A percentile compares a stretch with the other conserved stretches of the same genome.
These are phyloP conservation scores for Zingel zingel DNA, from an alignment of 2,113 vertebrate genomes.

Conservation along the genomic window DNA sequence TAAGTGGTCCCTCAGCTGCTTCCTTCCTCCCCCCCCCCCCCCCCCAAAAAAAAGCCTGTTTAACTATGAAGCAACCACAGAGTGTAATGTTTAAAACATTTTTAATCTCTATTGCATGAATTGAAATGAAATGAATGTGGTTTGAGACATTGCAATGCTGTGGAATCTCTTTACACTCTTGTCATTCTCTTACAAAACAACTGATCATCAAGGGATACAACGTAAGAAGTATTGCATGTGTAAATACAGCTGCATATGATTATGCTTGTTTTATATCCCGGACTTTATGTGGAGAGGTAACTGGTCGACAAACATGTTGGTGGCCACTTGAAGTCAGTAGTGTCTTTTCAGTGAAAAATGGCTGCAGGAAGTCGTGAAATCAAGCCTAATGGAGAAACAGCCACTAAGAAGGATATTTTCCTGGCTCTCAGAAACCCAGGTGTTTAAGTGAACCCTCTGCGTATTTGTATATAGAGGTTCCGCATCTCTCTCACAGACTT, in stretches of 20 bases:
- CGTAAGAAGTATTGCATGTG: not conserved
- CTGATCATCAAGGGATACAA: slow-evolving; percentile 1
- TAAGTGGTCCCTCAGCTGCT: slow-evolving; percentile 76
- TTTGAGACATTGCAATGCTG: slow-evolving; percentile 15
- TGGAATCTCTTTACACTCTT: slow-evolving; percentile 14
- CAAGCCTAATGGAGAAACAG: slow-evolving; percentile 63
- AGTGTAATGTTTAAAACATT: slow-evolving; percentile 65
- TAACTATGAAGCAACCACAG: slow-evolving; percentile 54
- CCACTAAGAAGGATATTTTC: slow-evolving; percentile 14
- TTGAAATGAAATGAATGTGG: slow-evolving; percentile 35
- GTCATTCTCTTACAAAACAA: not conserved
- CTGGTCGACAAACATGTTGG: slow-evolving; percentile 1
- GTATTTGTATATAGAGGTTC: slow-evolving; percentile 25
- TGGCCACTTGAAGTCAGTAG: slow-evolving; percentile 31
- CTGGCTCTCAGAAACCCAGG: slow-evolving; percentile 37
- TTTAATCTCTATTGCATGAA: slow-evolving; percentile 54
- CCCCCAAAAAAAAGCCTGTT: slow-evolving; percentile 47
- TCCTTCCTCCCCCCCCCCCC: slow-evolving; percentile 42
- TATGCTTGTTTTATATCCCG: not conserved
- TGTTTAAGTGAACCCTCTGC: slow-evolving; percentile 27
- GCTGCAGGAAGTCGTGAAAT: slow-evolving; percentile 51
- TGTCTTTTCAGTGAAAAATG: slow-evolving; percentile 35
- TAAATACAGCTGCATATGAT: not conserved
- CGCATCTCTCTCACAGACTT: slow-evolving; percentile 9
- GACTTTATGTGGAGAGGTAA: slow-evolving; percentile 6